Evolutionary conservation across 2,113 vertebrate genomes (phyloP), one percentile per base, ranked within the genome.

Genomic region (Phylloscopus whistleri): DNA sequence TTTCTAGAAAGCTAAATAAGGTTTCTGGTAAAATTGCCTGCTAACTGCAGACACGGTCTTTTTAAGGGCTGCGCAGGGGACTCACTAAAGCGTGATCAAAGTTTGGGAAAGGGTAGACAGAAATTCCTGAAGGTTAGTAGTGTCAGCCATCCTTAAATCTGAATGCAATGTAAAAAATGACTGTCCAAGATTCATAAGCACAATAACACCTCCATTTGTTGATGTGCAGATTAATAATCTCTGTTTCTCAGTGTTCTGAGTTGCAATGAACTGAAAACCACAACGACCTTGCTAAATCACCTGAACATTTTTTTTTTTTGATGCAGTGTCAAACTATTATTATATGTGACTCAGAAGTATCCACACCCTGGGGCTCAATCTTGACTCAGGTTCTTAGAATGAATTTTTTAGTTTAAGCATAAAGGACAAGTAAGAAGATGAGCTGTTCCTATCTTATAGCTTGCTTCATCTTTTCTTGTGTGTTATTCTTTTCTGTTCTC

Each of bases 1-100:
- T 91, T 85, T 82, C 62, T 84, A 58, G 70, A 73, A 95, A 73
- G 87, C 55, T 93, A 91, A 96, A 76, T 31, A 87, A 95, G 41
- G 21, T 26, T 89, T 89, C 72, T 68, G 37, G 51, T 69, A 46
- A 87, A 93, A 93, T 75, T 70, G 6, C 18, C 35, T 76, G 53
- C 68, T 68, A 49, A 37, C 12, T 49, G 37, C 53, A 79, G n/a
- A 87, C 19, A 3, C 10, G 2, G 10, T 75, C 31, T 39, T 70
- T 60, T 60, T 82, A 87, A 76, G 24, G 13, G 31, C 20, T 93
- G n/a, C 27, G 59, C 26, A 56, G 7, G 39, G 44, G 37, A 46
- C 7, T 44, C 41, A 27, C 37, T 84, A 77, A 67, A 82, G 17
- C 11, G 14, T 58, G 16, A 70, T 55, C 33, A 59, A 67, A 53